Evolutionary conservation across 2,113 vertebrate genomes (phyloP).

Genomic region (Bujurquina vittata): DNA sequence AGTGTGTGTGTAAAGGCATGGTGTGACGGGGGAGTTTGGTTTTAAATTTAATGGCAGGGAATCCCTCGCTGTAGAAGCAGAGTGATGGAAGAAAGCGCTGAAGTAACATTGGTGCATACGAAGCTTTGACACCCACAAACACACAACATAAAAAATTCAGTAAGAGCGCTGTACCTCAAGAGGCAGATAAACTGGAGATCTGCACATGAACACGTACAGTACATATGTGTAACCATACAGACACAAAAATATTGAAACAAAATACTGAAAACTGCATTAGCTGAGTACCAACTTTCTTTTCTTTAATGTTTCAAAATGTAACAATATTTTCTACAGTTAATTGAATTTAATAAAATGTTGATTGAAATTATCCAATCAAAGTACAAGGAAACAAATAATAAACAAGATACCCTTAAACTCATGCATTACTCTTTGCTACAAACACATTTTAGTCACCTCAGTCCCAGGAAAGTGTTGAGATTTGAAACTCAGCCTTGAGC

Average conservation of each 20-base stretch:
- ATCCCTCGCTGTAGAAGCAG: constrained; percentile 59
- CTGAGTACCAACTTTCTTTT: not conserved
- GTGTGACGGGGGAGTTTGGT: not conserved
- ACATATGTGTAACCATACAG: not conserved
- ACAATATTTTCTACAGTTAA: not conserved
- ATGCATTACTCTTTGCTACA: not conserved
- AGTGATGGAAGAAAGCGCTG: constrained; percentile 1
- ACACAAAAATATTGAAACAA: not conserved
- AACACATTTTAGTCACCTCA: not conserved
- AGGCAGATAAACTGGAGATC: constrained; percentile 18
- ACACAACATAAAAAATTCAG: constrained; percentile 31
- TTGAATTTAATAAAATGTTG: not conserved
- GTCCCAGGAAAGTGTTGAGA: not conserved
- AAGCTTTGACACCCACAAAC: constrained; percentile 35
- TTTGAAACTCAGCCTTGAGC: not conserved
- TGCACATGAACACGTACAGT: constrained; percentile 3
- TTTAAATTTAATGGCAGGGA: constrained; percentile 62
- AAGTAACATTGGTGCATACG: constrained; percentile 3
- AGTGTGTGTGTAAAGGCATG: constrained; percentile 9
- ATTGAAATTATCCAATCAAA: not conserved
- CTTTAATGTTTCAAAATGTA: not conserved
- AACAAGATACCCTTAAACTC: not conserved
- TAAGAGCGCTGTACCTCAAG: not conserved
- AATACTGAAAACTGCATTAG: not conserved
- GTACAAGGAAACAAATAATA: not conserved